Conservation (phyloP, 2,113 vertebrate species). For the Corythoichthys haematopterus region DNA sequence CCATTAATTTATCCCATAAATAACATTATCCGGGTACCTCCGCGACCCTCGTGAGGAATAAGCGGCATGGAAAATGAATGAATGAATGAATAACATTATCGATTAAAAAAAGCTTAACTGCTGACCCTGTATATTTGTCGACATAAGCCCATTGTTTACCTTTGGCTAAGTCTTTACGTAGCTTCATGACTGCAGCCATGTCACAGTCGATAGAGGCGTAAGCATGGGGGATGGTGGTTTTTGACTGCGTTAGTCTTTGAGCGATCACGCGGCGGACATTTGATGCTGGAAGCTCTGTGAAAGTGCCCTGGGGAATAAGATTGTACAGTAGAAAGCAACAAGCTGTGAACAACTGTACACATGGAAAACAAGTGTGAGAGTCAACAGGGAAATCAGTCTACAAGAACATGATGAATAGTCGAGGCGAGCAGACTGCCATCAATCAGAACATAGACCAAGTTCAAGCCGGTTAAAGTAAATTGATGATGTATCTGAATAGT, state of each 20-base stretch:
- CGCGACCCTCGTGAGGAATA: too few relatives aligned
- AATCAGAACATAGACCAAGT: not conserved
- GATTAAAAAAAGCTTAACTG: not conserved
- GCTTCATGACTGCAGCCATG: slow-evolving; percentile 80
- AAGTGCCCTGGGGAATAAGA: slow-evolving; percentile 76
- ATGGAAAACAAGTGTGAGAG: not conserved
- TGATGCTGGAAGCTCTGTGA: slow-evolving; percentile 87
- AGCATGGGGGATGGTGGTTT: slow-evolving; percentile 88
- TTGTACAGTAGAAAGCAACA: not conserved
- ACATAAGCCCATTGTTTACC: slow-evolving; percentile 59
- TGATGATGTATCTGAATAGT: not conserved
- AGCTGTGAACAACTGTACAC: slow-evolving; percentile 9
- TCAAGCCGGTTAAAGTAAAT: not conserved
- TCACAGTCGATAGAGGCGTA: slow-evolving; percentile 88
- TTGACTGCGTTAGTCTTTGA: slow-evolving; percentile 89
- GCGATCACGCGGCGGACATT: slow-evolving; percentile 90
- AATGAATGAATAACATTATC: too few relatives aligned
- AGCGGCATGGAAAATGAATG: too few relatives aligned
- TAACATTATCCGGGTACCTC: too few relatives aligned
- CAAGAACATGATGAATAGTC: not conserved
- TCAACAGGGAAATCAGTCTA: not conserved
- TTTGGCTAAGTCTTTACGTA: slow-evolving; percentile 81
- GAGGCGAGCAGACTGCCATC: not conserved
- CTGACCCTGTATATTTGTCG: not conserved
- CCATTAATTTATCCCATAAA: not conserved